Conservation (phyloP, 2,888 invertebrate species). For the Dynastes hyllus region DNA sequence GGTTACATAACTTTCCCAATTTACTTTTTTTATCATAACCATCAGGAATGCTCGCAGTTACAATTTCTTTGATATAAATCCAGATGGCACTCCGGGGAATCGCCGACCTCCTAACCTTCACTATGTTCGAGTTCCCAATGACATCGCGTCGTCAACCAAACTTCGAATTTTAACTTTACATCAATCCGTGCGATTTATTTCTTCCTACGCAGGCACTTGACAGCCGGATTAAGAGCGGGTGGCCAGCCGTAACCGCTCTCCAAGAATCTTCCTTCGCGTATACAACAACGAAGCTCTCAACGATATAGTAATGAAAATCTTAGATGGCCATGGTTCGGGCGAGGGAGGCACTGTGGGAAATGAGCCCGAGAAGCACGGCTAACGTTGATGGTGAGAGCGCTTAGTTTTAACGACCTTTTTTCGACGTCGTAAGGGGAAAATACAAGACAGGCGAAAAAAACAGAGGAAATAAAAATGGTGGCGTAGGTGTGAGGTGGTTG, state of each 20-base stretch:
- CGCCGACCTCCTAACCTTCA: too few relatives aligned
- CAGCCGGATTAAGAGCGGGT: slow-evolving; percentile 22
- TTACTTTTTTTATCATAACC: too few relatives aligned
- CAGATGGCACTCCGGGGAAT: too few relatives aligned
- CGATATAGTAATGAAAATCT: slow-evolving; percentile 1
- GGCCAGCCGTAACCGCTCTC: background rate
- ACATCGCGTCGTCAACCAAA: background rate
- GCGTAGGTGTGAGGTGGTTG: too few relatives aligned
- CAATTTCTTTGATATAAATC: too few relatives aligned
- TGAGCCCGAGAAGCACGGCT: background rate
- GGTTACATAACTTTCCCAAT: too few relatives aligned
- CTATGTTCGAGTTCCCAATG: too few relatives aligned
- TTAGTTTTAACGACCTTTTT: slow-evolving; percentile 12
- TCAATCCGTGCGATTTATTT: slow-evolving; percentile 28
- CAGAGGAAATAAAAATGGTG: background rate
- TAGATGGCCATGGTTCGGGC: background rate
- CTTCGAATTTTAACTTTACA: slow-evolving; percentile 11
- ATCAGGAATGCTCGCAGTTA: too few relatives aligned
- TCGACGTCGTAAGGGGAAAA: background rate
- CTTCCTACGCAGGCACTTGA: slow-evolving; percentile 20
- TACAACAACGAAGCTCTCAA: background rate
- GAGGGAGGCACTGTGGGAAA: background rate
- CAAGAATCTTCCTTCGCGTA: background rate
- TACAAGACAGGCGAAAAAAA: background rate
- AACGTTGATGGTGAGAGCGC: slow-evolving; percentile 1